phyloP scores from a whole-genome alignment of 2,113 vertebrate species.

The Panthera uncia region DNA sequence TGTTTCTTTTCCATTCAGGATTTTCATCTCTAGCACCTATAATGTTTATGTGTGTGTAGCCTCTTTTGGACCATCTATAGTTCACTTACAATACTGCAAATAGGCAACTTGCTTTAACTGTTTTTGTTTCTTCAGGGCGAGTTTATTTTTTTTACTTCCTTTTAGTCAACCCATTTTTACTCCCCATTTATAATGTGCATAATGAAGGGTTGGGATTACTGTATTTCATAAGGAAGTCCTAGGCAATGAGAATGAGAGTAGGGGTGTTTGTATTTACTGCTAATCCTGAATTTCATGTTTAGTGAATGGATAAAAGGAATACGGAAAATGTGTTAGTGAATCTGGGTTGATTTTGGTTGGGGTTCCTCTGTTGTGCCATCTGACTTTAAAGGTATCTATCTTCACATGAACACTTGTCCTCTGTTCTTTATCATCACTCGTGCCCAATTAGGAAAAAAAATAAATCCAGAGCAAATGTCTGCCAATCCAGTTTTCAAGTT shows the following conservation, averaged over 20 bases:
- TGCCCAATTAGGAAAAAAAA: constrained; percentile 49
- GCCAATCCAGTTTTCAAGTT: constrained; percentile 61
- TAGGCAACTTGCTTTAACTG: not conserved
- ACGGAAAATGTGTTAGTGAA: not conserved
- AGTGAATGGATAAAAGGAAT: not conserved
- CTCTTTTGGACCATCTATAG: not conserved
- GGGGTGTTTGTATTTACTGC: not conserved
- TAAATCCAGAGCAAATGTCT: not conserved
- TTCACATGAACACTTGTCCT: not conserved
- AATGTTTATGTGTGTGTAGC: accelerated
- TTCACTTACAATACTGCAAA: not conserved
- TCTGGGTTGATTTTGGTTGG: not conserved
- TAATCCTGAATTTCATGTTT: not conserved
- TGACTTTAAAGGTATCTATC: constrained; percentile 24
- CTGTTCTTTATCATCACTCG: constrained; percentile 26
- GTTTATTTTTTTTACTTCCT: not conserved
- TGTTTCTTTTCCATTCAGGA: not conserved
- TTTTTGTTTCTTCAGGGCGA: not conserved
- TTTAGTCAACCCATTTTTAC: not conserved
- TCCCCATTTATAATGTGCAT: not conserved
- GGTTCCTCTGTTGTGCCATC: not conserved
- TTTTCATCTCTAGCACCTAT: not conserved
- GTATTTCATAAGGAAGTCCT: not conserved
- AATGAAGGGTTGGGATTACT: not conserved
- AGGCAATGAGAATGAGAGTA: not conserved